phyloP scores from a whole-genome alignment of 1,140 invertebrate genomes.

The Drosophila sp. region DNA sequence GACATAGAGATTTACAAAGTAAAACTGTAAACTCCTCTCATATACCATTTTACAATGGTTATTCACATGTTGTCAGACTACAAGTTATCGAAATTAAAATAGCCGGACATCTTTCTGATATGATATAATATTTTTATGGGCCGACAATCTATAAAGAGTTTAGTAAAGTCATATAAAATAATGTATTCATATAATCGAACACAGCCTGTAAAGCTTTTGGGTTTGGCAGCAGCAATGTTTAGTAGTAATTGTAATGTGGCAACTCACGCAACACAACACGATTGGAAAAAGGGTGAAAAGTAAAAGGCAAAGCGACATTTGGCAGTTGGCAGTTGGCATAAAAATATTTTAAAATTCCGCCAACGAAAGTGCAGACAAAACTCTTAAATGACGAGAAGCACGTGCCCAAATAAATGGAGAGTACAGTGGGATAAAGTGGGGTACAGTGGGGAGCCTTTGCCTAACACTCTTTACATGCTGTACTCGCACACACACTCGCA shows the following conservation, averaged over 20 bases:
- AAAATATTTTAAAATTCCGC: conserved; percentile 80
- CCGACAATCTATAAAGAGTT: not conserved
- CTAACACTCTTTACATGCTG: conserved; percentile 6
- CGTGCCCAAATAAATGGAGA: conserved; percentile 76
- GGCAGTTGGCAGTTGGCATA: conserved; percentile 69
- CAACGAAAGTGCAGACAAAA: conserved; percentile 83
- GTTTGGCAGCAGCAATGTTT: conserved; percentile 37
- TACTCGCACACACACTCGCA: conserved; percentile 15
- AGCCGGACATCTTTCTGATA: no score
- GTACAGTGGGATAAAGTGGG: conserved; percentile 35
- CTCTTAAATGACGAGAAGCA: conserved; percentile 83
- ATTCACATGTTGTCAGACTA: no score
- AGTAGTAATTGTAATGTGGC: conserved; percentile 37
- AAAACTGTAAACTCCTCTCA: no score
- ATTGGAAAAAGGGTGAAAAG: conserved; percentile 52
- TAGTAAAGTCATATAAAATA: not conserved
- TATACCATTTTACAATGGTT: no score
- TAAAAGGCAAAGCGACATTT: conserved; percentile 64
- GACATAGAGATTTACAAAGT: no score
- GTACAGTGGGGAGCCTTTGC: no score
- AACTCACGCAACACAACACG: conserved; percentile 11
- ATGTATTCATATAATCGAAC: not conserved
- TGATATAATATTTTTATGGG: no score
- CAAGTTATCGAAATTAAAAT: no score
- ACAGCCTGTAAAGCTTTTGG: not conserved